Evolutionary conservation across 2,797 vertebrate species (phyloP), one percentile per base, ranked within the genome.

Genomic region (Sternarchorhynchus goeldii): DNA sequence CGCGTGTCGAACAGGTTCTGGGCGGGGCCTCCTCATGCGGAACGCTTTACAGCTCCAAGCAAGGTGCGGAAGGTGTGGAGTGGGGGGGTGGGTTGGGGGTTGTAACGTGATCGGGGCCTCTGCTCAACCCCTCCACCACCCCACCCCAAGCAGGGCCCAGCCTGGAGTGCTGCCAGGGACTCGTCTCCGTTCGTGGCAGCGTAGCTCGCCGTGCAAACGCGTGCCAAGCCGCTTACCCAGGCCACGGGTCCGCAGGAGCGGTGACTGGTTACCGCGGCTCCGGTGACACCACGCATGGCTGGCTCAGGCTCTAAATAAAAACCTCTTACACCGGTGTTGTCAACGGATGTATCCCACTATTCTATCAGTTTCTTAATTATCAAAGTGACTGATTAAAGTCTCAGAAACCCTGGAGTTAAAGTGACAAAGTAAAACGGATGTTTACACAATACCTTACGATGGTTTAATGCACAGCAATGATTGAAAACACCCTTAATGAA

Each of bases 81-180:
- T n/a, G 41, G 81, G 39, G 64, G 87, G 25, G 25, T 0, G 25
- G 25, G 1, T 25, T 25, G 25, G 25, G 25, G 25, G 25, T 0
- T 25, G 25, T 87, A 91, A 91, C 88, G 59, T 86, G 88, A 92
- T 88, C 86, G 79, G 67, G 74, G 64, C 74, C 88, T 85, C 85
- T 68, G 85, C 65, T 77, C 78, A 77, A 70, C 82, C 85, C 86
- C 88, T 75, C 67, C 77, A 76, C 85, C 83, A 1, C 25, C 25
- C 25, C 25, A 25, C 25, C 25, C 25, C 25, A 25, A 67, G 73
- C 65, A 82, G 81, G 71, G 83, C 64, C 41, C 45, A 45, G 41
- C 81, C 39, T 67, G 73, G 75, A 74, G n/a, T 16, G 16, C n/a
- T 45, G 75, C 76, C 81, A 81, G 69, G 63, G 45, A 45, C 56